Evolutionary conservation across 2,797 vertebrate species (phyloP).

Genomic region (Crocodylus rhombifer): DNA sequence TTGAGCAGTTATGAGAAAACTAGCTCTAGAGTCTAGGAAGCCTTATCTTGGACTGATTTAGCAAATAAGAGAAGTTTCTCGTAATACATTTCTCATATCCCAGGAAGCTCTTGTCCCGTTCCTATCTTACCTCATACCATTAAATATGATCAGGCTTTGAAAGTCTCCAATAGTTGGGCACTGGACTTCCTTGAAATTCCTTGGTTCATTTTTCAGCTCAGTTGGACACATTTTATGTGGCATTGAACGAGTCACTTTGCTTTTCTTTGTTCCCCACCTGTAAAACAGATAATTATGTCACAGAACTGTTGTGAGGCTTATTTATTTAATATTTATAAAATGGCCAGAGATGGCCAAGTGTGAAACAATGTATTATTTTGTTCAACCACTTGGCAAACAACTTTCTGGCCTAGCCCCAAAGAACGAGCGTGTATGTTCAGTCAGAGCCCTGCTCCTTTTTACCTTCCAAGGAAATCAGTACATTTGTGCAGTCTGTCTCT

Average conservation of each 20-base stretch:
- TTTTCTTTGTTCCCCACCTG: background rate
- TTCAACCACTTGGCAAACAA: conserved; percentile 57
- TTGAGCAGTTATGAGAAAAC: background rate
- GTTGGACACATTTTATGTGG: background rate
- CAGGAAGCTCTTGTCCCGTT: background rate
- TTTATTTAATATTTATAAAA: conserved; percentile 1
- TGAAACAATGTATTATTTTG: conserved; percentile 35
- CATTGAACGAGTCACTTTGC: background rate
- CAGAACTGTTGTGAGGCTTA: conserved; percentile 11
- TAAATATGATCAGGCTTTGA: background rate
- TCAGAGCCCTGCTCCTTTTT: conserved; percentile 50
- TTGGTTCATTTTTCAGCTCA: background rate
- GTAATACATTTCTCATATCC: background rate
- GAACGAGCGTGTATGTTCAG: conserved; percentile 36
- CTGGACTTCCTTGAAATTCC: background rate
- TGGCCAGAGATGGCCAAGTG: conserved; percentile 20
- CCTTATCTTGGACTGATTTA: background rate
- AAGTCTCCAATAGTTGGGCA: background rate
- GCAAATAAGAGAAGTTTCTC: background rate
- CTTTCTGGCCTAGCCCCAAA: conserved; percentile 11
- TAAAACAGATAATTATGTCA: background rate
- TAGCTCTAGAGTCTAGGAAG: background rate
- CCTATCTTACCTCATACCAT: background rate
- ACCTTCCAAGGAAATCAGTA: conserved; percentile 56
- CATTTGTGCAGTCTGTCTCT: conserved; percentile 42